Percentiles rank a stretch among this genome's conserved stretches.
phyloP scores from a whole-genome alignment of 2,113 vertebrate genomes.

The Scytalopus superciliaris region DNA sequence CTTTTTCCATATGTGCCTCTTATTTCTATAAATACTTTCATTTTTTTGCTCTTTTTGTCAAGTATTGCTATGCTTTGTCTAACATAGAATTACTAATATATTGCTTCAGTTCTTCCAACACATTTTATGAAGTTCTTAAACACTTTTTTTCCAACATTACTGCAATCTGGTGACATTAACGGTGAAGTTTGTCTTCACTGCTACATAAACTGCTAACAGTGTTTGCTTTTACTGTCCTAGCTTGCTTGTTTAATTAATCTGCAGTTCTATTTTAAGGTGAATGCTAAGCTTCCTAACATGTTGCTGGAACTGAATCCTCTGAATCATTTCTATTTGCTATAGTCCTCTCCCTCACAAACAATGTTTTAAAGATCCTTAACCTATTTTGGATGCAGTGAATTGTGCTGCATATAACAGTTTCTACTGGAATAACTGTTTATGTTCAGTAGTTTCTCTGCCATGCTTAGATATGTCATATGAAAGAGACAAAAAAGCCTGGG shows the following conservation, averaged over 20 bases:
- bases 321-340: neutral
- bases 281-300: neutral
- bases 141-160: neutral
- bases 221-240: neutral
- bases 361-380: neutral
- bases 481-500: neutral
- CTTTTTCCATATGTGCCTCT: neutral
- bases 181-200: neutral
- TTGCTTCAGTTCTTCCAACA: neutral
- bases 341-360: neutral
- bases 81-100: neutral
- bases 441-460: neutral
- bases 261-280: neutral
- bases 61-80: neutral
- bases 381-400: neutral
- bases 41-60: neutral
- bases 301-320: neutral
- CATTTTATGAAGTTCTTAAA: neutral
- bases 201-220: neutral
- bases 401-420: neutral
- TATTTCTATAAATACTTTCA: neutral
- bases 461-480: neutral
- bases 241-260: neutral
- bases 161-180: neutral
- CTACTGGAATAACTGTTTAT: neutral